Percentiles rank a stretch among this genome's conserved stretches.
Conservation (phyloP, 2,888 invertebrate species). For the Callyntrura sp. region DNA sequence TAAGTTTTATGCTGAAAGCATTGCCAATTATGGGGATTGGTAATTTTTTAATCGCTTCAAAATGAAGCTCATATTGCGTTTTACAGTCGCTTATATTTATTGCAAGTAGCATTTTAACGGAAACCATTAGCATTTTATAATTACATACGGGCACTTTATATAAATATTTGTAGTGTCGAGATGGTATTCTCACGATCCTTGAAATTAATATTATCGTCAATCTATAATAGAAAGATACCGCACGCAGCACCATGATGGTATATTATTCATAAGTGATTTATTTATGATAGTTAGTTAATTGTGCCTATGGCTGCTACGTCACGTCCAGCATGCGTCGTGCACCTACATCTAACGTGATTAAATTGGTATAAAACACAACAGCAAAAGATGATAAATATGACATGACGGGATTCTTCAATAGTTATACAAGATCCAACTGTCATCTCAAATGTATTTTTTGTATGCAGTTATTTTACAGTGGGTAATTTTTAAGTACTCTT, state of each 20-base stretch:
- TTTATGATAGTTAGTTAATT: conserved; percentile 8
- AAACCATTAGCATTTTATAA: conserved; percentile 42
- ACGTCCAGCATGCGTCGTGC: background rate
- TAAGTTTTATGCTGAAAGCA: too few relatives aligned
- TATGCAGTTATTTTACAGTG: conserved; percentile 2
- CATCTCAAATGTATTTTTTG: background rate
- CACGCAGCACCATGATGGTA: conserved; percentile 39
- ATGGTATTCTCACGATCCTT: background rate
- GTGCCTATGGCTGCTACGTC: background rate
- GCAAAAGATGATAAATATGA: background rate
- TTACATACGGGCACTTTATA: too few relatives aligned
- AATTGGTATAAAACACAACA: background rate
- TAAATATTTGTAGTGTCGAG: background rate
- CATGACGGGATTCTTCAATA: background rate
- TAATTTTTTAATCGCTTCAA: background rate
- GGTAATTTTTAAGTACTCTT: background rate
- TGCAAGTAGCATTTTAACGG: conserved; percentile 40
- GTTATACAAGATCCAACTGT: too few relatives aligned
- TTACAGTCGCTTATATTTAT: conserved; percentile 23
- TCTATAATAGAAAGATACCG: background rate
- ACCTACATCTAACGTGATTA: background rate
- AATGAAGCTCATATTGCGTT: background rate
- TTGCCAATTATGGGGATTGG: background rate
- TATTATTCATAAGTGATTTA: conserved; percentile 41
- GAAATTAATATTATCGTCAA: background rate